Evolutionary conservation across 2,797 vertebrate species (phyloP).

Genomic region (Crax fasciolata): DNA sequence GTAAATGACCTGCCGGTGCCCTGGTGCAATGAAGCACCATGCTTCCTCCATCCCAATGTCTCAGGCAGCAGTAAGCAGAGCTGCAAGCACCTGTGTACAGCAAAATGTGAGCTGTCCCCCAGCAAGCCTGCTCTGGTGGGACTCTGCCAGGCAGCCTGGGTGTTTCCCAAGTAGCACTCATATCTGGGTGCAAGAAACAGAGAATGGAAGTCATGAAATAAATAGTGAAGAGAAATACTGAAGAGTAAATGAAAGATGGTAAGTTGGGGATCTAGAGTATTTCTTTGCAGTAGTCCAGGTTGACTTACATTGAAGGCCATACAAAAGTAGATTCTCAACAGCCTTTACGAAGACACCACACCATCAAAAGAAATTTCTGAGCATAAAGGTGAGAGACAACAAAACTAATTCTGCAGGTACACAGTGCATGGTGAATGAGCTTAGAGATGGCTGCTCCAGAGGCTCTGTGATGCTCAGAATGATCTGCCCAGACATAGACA

Average conservation of each 20-base stretch:
- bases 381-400: not conserved
- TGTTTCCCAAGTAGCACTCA: not conserved
- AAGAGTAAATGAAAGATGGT: not conserved
- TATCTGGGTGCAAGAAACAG: not conserved
- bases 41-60: not conserved
- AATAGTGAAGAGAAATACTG: not conserved
- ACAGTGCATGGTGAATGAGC: not conserved
- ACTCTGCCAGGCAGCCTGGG: not conserved
- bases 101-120: rapidly evolving
- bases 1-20: not conserved
- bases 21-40: not conserved
- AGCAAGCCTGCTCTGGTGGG: not conserved
- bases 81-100: not conserved
- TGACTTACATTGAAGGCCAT: not conserved
- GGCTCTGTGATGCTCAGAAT: not conserved
- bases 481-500: not conserved
- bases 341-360: not conserved
- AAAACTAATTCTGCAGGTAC: not conserved
- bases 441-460: not conserved
- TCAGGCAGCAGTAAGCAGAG: not conserved
- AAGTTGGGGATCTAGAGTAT: not conserved
- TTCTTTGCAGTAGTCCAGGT: not conserved
- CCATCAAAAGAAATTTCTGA: not conserved
- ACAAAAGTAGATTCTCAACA: not conserved
- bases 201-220: not conserved